A percentile compares a stretch with the other conserved stretches of the same genome.
These are phyloP conservation scores for Leptodactylus fuscus DNA, from an alignment of 2,113 vertebrate genomes.

Conservation along the genomic window DNA sequence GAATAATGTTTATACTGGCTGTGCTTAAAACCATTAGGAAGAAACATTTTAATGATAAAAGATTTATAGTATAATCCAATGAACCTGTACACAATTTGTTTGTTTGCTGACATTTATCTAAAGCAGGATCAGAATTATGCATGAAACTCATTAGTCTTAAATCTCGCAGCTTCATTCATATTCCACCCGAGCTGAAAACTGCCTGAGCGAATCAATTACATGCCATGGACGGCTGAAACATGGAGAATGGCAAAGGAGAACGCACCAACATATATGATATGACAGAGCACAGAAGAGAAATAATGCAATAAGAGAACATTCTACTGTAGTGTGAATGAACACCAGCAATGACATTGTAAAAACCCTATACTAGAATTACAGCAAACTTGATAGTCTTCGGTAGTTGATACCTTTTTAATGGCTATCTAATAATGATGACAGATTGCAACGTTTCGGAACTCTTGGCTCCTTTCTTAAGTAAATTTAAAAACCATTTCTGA, in stretches of 20 bases:
- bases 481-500: no score
- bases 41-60: conserved; percentile 46
- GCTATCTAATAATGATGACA: no score
- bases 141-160: conserved; percentile 52
- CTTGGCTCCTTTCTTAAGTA: no score
- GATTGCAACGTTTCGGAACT: no score
- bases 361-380: conserved; percentile 21
- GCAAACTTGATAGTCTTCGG: no score
- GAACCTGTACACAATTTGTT: conserved; percentile 39
- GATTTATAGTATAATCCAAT: conserved; percentile 50
- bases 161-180: conserved; percentile 43
- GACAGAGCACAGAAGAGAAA: neutral
- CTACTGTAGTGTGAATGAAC: neutral
- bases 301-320: neutral
- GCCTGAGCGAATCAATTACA: conserved; percentile 42
- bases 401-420: no score
- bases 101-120: conserved; percentile 58
- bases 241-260: neutral
- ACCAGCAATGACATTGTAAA: neutral
- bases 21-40: neutral
- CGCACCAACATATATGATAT: neutral
- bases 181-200: conserved; percentile 34
- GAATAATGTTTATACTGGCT: conserved; percentile 17
- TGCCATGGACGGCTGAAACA: neutral
- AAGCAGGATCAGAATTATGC: conserved; percentile 48